Evolutionary conservation across 2,888 invertebrate species (phyloP).

Genomic region (Aphidoletes aphidimyza): DNA sequence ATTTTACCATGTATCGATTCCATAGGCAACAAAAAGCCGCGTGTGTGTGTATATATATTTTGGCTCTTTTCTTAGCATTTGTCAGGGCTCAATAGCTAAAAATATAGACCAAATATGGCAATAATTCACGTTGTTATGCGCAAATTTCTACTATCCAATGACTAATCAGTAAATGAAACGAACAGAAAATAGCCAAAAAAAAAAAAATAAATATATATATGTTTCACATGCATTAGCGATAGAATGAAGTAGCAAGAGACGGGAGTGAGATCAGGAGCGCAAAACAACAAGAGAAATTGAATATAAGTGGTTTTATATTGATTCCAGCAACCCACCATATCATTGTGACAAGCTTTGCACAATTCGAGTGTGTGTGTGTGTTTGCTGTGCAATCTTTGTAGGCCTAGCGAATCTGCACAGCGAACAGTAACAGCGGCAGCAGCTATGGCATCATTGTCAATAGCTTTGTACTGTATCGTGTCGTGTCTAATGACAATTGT

Average conservation of each 20-base stretch:
- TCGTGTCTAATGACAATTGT: no score
- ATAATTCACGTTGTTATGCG: background rate
- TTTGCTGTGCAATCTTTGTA: no score
- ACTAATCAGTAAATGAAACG: background rate
- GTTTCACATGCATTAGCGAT: background rate
- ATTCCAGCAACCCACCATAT: background rate
- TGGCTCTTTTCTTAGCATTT: background rate
- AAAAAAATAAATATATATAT: no score
- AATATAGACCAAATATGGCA: background rate
- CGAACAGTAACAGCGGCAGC: background rate
- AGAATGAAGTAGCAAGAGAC: no score
- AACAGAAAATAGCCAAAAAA: no score
- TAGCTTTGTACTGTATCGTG: no score
- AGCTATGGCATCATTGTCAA: no score
- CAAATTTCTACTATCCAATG: background rate
- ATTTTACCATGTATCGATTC: background rate
- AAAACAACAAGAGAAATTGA: no score
- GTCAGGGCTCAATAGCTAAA: constrained; percentile 11
- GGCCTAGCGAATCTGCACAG: no score
- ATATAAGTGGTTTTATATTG: background rate
- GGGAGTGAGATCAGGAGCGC: no score
- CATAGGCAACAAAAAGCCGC: background rate
- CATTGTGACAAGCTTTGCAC: background rate
- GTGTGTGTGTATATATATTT: no score
- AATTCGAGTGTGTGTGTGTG: background rate